A percentile compares a stretch with the other conserved stretches of the same genome.
Evolutionary conservation across 2,888 invertebrate species (phyloP).

Genomic region (Acronicta leporina): DNA sequence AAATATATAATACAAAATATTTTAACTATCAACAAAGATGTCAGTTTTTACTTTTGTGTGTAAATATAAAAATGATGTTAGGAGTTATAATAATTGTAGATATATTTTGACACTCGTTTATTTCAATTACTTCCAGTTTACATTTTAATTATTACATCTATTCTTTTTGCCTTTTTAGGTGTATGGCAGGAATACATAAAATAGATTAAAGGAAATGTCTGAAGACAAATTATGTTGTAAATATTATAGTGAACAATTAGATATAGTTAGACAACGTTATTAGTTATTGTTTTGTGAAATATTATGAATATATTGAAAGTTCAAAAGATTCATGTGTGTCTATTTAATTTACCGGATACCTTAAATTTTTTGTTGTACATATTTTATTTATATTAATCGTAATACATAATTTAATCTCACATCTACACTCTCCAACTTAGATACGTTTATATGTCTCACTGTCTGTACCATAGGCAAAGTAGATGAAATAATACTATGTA

Average conservation of each 20-base stretch:
- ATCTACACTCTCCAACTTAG: too few relatives aligned
- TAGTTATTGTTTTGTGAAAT: conserved; percentile 87
- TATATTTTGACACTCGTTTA: conserved; percentile 69
- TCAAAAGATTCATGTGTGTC: conserved; percentile 68
- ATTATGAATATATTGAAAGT: conserved; percentile 87
- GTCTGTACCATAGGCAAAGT: too few relatives aligned
- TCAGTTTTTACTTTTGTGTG: conserved; percentile 57
- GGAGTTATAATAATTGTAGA: conserved; percentile 60
- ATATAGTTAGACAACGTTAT: conserved; percentile 75
- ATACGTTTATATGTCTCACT: too few relatives aligned
- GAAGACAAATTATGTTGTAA: conserved; percentile 72
- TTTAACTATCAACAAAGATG: conserved; percentile 1
- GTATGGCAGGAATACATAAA: conserved; percentile 41
- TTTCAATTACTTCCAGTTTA: conserved; percentile 45
- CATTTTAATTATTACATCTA: conserved; percentile 40
- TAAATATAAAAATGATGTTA: conserved; percentile 64
- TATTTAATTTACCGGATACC: conserved; percentile 52
- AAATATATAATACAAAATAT: background rate
- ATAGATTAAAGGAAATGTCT: conserved; percentile 30
- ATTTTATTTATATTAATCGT: too few relatives aligned
- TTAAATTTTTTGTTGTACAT: too few relatives aligned
- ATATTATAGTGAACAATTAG: conserved; percentile 77
- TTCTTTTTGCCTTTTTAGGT: conserved; percentile 38
- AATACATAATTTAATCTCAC: too few relatives aligned
- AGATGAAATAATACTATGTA: too few relatives aligned